These are phyloP conservation scores for Mesorhabditis sp. DNA, from an alignment of 2,888 invertebrate genomes.

Conservation along the genomic window DNA sequence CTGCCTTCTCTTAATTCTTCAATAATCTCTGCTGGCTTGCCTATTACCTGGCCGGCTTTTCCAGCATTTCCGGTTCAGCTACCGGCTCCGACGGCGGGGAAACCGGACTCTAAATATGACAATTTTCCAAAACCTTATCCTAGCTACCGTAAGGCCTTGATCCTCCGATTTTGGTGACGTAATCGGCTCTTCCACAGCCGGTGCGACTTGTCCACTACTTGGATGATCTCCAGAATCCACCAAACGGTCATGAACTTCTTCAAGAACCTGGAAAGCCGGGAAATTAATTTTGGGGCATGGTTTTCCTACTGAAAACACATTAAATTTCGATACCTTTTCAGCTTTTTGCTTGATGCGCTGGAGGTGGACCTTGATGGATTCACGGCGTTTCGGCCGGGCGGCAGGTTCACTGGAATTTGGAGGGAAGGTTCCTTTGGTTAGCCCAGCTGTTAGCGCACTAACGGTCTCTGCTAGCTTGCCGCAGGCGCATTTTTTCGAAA, in stretches of 20 bases:
- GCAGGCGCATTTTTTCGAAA: no score
- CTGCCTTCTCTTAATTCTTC: neutral
- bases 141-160: no score
- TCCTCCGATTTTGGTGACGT: no score
- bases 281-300: neutral
- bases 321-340: neutral
- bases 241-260: conserved; percentile 1
- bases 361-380: conserved; percentile 1
- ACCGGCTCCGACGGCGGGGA: neutral
- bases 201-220: no score
- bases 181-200: no score
- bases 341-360: conserved; percentile 2
- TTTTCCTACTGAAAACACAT: no score
- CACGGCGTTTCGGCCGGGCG: neutral
- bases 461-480: no score
- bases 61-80: neutral
- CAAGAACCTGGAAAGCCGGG: neutral
- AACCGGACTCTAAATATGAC: neutral
- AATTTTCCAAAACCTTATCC: no score
- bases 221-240: neutral
- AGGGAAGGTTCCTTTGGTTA: no score
- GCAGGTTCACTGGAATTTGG: neutral
- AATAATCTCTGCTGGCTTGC: neutral
- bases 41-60: neutral
- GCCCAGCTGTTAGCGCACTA: no score